Conservation (phyloP, 2,888 invertebrate genomes). For the Alentia gelatinosa region DNA sequence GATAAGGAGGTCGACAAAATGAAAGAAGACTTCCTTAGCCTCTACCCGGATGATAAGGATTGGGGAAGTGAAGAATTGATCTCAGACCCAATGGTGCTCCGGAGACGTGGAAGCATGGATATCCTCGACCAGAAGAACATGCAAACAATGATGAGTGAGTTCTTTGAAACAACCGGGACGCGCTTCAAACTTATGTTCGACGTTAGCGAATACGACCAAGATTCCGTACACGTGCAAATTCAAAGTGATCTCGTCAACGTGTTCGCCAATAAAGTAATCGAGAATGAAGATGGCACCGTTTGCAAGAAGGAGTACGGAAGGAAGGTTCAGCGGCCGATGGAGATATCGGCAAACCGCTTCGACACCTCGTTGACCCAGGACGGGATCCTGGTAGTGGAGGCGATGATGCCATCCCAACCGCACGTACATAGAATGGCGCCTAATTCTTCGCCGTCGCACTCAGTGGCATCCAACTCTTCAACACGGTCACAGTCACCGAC, state of each 20-base stretch:
- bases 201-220: conserved; percentile 58
- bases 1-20: conserved; percentile 65
- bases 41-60: conserved; percentile 61
- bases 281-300: conserved; percentile 44
- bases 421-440: not conserved
- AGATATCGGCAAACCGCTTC: conserved; percentile 63
- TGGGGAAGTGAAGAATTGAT: conserved; percentile 65
- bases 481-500: conserved; percentile 63
- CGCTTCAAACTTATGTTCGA: conserved; percentile 66
- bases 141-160: conserved; percentile 66
- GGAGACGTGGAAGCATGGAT: conserved; percentile 65
- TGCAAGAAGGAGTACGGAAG: conserved; percentile 59
- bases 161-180: conserved; percentile 63
- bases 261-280: conserved; percentile 58
- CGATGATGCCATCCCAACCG: conserved; percentile 60
- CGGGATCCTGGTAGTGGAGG: conserved; percentile 65
- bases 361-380: conserved; percentile 64
- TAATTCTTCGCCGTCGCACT: conserved; percentile 63
- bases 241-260: conserved; percentile 65
- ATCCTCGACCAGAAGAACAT: conserved; percentile 64
- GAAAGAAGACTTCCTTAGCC: conserved; percentile 65
- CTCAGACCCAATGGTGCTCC: conserved; percentile 62
- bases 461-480: not conserved
- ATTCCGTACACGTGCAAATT: conserved; percentile 60
- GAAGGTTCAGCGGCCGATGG: conserved; percentile 65